Percentiles rank a stretch among this genome's conserved stretches.
phyloP scores from a whole-genome alignment of 2,797 vertebrate genomes.

The Myripristis murdjan region DNA sequence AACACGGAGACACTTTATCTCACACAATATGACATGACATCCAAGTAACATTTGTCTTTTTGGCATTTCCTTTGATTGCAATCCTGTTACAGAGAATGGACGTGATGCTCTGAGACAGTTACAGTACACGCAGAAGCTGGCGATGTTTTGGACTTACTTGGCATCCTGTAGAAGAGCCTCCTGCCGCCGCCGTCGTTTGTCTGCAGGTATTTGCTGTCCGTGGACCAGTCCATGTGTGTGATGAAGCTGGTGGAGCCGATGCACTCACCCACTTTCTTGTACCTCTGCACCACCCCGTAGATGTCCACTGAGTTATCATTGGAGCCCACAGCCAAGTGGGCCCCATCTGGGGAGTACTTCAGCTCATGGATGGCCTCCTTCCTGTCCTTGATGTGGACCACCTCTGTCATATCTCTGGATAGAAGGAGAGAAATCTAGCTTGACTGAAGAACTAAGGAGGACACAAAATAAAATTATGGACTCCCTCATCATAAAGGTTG shows the following conservation, averaged over 20 bases:
- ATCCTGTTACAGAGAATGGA: neutral
- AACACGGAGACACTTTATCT: slow-evolving; percentile 58
- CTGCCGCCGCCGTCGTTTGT: slow-evolving; percentile 96
- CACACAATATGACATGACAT: slow-evolving; percentile 32
- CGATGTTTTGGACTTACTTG: slow-evolving; percentile 86
- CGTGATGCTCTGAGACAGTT: neutral
- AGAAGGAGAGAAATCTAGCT: slow-evolving; percentile 17
- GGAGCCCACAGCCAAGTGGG: slow-evolving; percentile 95
- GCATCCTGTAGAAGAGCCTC: slow-evolving; percentile 97
- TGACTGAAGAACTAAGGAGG: slow-evolving; percentile 27
- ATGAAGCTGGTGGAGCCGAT: slow-evolving; percentile 94
- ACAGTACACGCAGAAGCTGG: neutral
- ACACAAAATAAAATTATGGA: slow-evolving; percentile 17
- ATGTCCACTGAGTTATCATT: slow-evolving; percentile 97
- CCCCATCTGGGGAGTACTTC: slow-evolving; percentile 97
- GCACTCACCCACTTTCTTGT: slow-evolving; percentile 98
- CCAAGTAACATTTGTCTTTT: neutral
- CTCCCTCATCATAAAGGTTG: slow-evolving; percentile 15
- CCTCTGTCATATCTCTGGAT: slow-evolving; percentile 98
- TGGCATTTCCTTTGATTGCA: neutral
- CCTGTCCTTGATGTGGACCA: slow-evolving; percentile 98
- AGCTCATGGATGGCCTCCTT: slow-evolving; percentile 99
- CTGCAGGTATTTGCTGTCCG: slow-evolving; percentile 95
- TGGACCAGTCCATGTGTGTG: slow-evolving; percentile 99
- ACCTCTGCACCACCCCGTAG: slow-evolving; percentile 96